phyloP scores from a whole-genome alignment of 2,797 vertebrate genomes.

The Poeciliopsis presidionis region DNA sequence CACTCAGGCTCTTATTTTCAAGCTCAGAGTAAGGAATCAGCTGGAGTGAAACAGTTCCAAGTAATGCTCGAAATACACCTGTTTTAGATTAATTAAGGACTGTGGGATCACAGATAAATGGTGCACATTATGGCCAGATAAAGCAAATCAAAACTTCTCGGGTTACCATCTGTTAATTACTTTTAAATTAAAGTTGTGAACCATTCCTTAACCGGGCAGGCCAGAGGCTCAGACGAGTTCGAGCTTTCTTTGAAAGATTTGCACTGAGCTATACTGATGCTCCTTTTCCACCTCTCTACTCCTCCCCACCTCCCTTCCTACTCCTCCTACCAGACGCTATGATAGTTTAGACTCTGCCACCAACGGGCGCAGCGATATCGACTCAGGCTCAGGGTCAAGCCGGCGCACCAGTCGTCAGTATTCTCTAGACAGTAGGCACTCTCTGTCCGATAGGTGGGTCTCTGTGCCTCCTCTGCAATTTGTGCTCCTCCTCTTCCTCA shows the following conservation, averaged over 20 bases:
- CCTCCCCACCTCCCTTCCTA: constrained; percentile 70
- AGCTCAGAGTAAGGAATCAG: not conserved
- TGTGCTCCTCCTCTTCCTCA: constrained; percentile 60
- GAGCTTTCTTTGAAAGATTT: constrained; percentile 62
- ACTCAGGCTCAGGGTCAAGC: constrained; percentile 94
- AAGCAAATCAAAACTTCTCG: constrained; percentile 11
- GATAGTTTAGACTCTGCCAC: constrained; percentile 95
- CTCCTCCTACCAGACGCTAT: constrained; percentile 89
- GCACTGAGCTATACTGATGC: constrained; percentile 80
- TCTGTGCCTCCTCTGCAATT: constrained; percentile 72
- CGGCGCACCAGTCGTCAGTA: constrained; percentile 90
- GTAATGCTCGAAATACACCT: not conserved
- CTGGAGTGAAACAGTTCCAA: not conserved
- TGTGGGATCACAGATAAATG: not conserved
- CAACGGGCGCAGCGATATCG: constrained; percentile 92
- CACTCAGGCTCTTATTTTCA: not conserved
- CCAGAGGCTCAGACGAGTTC: constrained; percentile 47
- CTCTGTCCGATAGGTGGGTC: constrained; percentile 92
- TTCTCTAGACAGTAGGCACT: constrained; percentile 95
- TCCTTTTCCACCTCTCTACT: constrained; percentile 83
- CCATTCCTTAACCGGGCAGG: constrained; percentile 11
- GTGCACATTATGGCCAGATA: not conserved
- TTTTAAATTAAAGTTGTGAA: constrained; percentile 19
- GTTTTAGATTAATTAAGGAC: not conserved
- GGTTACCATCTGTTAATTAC: constrained; percentile 1